Base-by-base conservation (phyloP, 2,113 vertebrate genomes). In the Antechinus flavipes region DNA sequence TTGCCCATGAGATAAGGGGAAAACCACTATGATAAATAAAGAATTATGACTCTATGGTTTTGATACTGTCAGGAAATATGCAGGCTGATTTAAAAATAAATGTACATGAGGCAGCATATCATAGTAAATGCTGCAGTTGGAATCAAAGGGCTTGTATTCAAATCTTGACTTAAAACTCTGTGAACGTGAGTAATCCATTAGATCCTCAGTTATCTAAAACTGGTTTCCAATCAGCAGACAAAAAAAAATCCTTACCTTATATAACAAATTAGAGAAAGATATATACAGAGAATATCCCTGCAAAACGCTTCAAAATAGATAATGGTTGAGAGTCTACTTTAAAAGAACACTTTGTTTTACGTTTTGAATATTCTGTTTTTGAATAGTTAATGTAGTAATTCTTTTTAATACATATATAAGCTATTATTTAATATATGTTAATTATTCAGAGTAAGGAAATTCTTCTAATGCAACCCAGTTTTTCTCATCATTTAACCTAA, bases 1-100 rank as follows among this genome's bases (percentile, higher is more conserved):
- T 90, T 94, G 90, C 95, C 90, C 90, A 94, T 53, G 92, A 89
- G 35, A 93, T 91, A 84, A 84, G 68, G 19, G 2, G 7, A 56
- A 84, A 84, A 42, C 16, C 16, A 42, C 19, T 19, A 84, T 8
- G 7, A 50, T 90, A 95, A 92, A 90, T 91, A 76, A 23, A 50
- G 2, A 93, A 76, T n/a, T 90, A 5, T 92, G n/a, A 47, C 54
- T 47, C 54, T 47, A 52, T 23, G 54, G 4, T 94, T 93, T 94
- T 53, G 91, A 94, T 42, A 50, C 0, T 92, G 7, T 58, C 54
- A 0, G 1, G 68, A 27, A 92, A 2, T 55, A 91, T 92, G 8
- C 54, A 94, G 91, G 24, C 3, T 91, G 11, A 19, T 3, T 94
- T 93, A 16, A 2, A 35, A 93, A 92, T 61, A 61, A 76, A 76